Conservation (phyloP, 2,113 vertebrate species). For the Coturnix japonica region DNA sequence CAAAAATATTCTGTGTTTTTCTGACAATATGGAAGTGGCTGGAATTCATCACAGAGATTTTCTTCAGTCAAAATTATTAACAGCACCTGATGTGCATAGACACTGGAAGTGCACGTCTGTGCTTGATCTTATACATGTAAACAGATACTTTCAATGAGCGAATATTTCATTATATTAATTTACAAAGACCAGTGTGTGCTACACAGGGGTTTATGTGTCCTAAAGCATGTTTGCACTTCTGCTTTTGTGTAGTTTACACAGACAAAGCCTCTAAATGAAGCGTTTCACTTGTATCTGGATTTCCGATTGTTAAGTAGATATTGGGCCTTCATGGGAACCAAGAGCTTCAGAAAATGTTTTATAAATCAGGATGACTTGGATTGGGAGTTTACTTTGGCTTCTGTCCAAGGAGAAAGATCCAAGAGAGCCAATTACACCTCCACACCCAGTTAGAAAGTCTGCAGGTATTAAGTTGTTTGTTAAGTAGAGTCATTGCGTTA, state of each 20-base stretch:
- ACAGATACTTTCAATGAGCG: not conserved
- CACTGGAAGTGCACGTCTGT: not conserved
- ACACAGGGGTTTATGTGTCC: not conserved
- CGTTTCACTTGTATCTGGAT: constrained; percentile 33
- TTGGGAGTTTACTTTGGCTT: constrained; percentile 71
- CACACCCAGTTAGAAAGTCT: constrained; percentile 78
- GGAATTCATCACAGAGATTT: not conserved
- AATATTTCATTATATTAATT: not conserved
- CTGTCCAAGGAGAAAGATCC: constrained; percentile 55
- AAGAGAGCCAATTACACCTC: constrained; percentile 73
- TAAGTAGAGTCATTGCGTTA: constrained; percentile 70
- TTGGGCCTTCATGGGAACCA: constrained; percentile 49
- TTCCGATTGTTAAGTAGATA: constrained; percentile 1
- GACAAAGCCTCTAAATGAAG: not conserved
- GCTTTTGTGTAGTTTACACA: fast-evolving
- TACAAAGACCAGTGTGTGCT: not conserved
- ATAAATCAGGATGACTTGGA: constrained; percentile 67
- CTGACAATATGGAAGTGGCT: not conserved
- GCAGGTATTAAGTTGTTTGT: constrained; percentile 69
- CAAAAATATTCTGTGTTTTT: not conserved
- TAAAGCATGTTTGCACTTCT: not conserved
- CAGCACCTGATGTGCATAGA: not conserved
- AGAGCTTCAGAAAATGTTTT: constrained; percentile 61
- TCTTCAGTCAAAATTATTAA: not conserved
- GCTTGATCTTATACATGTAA: not conserved